phyloP scores from a whole-genome alignment of 2,797 vertebrate genomes.

The Hydrolagus colliei region DNA sequence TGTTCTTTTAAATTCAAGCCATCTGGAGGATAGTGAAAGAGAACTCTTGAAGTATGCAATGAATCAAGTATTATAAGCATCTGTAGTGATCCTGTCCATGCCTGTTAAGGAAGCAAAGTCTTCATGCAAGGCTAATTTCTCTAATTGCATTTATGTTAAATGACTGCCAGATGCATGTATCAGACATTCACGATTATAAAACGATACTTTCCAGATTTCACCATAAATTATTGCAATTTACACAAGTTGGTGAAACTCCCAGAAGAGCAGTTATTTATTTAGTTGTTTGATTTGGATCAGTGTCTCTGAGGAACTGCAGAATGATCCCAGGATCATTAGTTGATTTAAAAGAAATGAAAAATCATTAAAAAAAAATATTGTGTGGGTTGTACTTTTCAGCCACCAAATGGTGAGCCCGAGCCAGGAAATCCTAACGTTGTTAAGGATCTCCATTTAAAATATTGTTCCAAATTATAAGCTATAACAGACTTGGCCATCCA shows the following conservation, averaged over 20 bases:
- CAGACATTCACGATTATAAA: slow-evolving; percentile 56
- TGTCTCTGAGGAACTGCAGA: slow-evolving; percentile 23
- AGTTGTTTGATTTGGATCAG: slow-evolving; percentile 50
- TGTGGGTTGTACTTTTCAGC: too few species aligned
- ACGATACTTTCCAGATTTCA: slow-evolving; percentile 57
- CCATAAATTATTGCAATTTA: slow-evolving; percentile 43
- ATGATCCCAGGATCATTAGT: too few species aligned
- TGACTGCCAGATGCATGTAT: slow-evolving; percentile 59
- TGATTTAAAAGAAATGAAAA: too few species aligned
- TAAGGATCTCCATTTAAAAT: too few species aligned
- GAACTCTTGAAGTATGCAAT: slow-evolving; percentile 35
- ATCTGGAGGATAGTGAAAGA: slow-evolving; percentile 42
- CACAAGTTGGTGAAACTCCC: slow-evolving; percentile 47
- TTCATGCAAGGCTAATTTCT: slow-evolving; percentile 66
- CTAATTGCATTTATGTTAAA: slow-evolving; percentile 66
- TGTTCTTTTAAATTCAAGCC: slow-evolving; percentile 43
- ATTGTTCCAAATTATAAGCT: too few species aligned
- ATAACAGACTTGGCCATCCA: too few species aligned
- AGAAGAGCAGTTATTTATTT: slow-evolving; percentile 47
- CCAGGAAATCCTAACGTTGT: too few species aligned
- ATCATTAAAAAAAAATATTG: too few species aligned
- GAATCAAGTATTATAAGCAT: slow-evolving; percentile 45
- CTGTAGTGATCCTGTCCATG: slow-evolving; percentile 55
- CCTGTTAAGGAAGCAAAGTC: slow-evolving; percentile 52
- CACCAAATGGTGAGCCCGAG: too few species aligned